phyloP scores from a whole-genome alignment of 2,797 vertebrate genomes.

The Propithecus deckenii region DNA sequence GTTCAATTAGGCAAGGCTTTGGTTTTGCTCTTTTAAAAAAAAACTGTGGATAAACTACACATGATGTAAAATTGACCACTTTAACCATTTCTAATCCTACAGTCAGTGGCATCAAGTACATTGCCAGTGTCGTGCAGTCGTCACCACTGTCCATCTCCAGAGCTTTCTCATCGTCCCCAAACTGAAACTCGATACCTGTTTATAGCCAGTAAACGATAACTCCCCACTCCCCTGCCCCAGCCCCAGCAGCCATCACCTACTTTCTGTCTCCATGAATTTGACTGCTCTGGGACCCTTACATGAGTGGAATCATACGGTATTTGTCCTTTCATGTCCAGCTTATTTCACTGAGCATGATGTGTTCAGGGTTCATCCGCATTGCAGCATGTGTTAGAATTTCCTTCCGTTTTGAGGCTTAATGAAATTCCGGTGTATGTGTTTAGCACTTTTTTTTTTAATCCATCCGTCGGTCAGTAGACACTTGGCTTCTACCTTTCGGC shows the following conservation, averaged over 20 bases:
- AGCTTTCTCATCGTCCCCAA: background rate
- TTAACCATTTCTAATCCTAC: background rate
- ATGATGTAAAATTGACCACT: background rate
- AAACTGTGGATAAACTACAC: background rate
- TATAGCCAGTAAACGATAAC: background rate
- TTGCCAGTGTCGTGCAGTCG: rapidly evolving
- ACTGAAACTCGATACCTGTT: background rate
- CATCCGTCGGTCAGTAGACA: rapidly evolving
- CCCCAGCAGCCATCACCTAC: rapidly evolving
- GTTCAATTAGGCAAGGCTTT: background rate
- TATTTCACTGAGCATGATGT: background rate
- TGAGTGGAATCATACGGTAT: background rate
- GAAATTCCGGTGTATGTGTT: background rate
- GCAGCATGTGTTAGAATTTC: background rate
- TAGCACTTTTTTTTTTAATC: background rate
- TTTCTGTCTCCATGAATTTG: background rate
- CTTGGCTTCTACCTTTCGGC: background rate
- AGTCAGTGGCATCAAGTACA: background rate
- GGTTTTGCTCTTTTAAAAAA: background rate
- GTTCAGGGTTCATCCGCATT: background rate
- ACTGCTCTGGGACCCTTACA: rapidly evolving
- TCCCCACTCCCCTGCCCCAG: too few relatives aligned
- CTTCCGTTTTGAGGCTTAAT: background rate
- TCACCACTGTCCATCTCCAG: background rate
- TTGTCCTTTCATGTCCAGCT: background rate